Percentiles rank a stretch among this genome's conserved stretches.
These are phyloP conservation scores for Semicossyphus pulcher DNA, from an alignment of 2,113 vertebrate species.

Conservation along the genomic window DNA sequence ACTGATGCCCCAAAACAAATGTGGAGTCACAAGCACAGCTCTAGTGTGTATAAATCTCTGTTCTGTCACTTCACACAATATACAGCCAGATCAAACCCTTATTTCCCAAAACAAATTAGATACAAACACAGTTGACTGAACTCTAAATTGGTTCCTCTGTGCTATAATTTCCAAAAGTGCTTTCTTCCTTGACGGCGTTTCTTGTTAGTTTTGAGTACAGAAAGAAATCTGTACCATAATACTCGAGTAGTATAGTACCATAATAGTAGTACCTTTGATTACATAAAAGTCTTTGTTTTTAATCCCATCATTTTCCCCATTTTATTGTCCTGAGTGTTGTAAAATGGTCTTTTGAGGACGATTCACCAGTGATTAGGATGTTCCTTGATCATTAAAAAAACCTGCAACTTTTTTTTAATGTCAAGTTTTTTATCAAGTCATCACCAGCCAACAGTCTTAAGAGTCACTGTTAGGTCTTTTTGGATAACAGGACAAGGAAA, in stretches of 20 bases:
- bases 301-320: constrained; percentile 35
- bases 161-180: constrained; percentile 70
- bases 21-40: constrained; percentile 52
- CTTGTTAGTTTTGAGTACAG: constrained; percentile 39
- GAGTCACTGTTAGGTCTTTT: constrained; percentile 44
- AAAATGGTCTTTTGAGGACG: constrained; percentile 62
- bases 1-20: constrained; percentile 31
- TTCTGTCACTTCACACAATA: constrained; percentile 60
- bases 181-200: constrained; percentile 33
- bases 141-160: constrained; percentile 60
- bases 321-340: constrained; percentile 75
- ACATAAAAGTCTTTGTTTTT: constrained; percentile 47
- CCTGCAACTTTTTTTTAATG: constrained; percentile 29
- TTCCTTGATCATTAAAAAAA: constrained; percentile 7
- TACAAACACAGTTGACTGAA: constrained; percentile 57
- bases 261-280: constrained; percentile 38
- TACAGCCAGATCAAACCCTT: constrained; percentile 30
- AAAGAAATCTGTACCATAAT: constrained; percentile 44
- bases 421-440: constrained; percentile 56
- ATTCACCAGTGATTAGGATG: constrained; percentile 45
- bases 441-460: constrained; percentile 60
- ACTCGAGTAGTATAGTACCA: too few species aligned
- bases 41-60: constrained; percentile 49
- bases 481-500: constrained; percentile 45
- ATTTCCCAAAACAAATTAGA: constrained; percentile 26